Evolutionary conservation across 2,888 invertebrate genomes (phyloP), one percentile per base, ranked within the genome.

Genomic region (Theristus sp.): DNA sequence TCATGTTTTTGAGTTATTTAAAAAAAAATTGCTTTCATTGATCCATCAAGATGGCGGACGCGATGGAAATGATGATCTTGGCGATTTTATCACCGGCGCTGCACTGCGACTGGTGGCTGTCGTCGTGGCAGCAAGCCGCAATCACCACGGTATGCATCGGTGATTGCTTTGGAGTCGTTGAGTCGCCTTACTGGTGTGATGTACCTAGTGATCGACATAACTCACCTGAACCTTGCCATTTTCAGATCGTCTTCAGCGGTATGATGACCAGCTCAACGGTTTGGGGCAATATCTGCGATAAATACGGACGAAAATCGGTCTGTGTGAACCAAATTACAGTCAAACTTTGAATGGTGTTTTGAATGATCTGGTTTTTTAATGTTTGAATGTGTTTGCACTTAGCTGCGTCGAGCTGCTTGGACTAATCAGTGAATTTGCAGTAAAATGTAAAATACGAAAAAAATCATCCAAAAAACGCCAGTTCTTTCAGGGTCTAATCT

Each of bases 41-140:
- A 31, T 28, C 27, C 31, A 61, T n/a, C n/a, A 87, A 89, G 91
- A 93, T 91, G 90, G 89, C 91, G 0, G 93, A 93, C 75, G 89
- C 90, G 60, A 93, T 93, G 91, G 93, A 93, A 78, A 93, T 93
- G 88, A 93, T 91, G 71, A 89, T 94, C 69, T 78, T 93, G 47
- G 89, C 89, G 67, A 89, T 94, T 64, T 77, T 94, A 49, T 88
- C 89, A 24, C 91, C 93, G 20, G 89, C 91, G 0, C 78, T 94
- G 59, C 89, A 89, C 72, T 94, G 93, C 75, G 87, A 88, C 74
- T 93, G 93, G 93, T 84, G 85, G 70, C 86, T 94, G 65, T 82
- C 84, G 70, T 84, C 86, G 73, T 88, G 87, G 75, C 86, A 89
- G 71, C 89, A 91, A 79, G 93, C 91, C 26, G 77, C 89, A 31